Base-by-base conservation (phyloP, 2,888 invertebrate species). In the Netelia virgata region DNA sequence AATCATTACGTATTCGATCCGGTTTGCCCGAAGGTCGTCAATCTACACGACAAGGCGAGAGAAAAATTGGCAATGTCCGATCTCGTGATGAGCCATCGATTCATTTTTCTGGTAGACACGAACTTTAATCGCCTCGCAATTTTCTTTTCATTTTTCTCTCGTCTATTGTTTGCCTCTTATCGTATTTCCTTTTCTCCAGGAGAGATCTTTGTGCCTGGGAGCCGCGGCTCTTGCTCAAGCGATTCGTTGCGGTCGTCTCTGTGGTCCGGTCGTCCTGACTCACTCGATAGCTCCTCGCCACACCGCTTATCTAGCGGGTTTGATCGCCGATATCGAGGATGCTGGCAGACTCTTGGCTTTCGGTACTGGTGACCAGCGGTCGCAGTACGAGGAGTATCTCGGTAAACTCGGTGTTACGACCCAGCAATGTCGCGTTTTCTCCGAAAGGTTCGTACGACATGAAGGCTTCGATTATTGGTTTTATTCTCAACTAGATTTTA, bases 211-310 rank as follows among this genome's bases (percentile, higher is more conserved):
- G 91, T 97, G 97, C 88, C 94, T 97, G 87, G 97, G 97, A 0
- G 97, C 97, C 0, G 97, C 97, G 0, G 95, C 96, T 0, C 94
- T 97, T 84, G 96, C 96, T 72, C 96, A 96, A 86, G 95, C 97
- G 0, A 94, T 97, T n/a, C 95, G 95, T 0, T 94, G 95, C 10
- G 94, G 95, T 86, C 95, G 96, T 68, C 93, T 97, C 0, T 95
- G 95, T 11, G 97, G 97, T 1, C 96, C 96, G 23, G 96, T 97
- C 0, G 95, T 97, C 0, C 96, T 97, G 90, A 97, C 97, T 0
- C 97, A 97, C 89, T 95, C 97, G 0, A 96, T 96, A 0, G 97
- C 97, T 0, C 97, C 97, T 0, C 95, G 97, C 8, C 96, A 97
- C 61, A 97, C 97, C 0, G 97, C 97, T 0, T 97, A 97, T 91